Base-by-base conservation (phyloP, 2,888 invertebrate genomes). In the Gastracanthus pulcherrimus region DNA sequence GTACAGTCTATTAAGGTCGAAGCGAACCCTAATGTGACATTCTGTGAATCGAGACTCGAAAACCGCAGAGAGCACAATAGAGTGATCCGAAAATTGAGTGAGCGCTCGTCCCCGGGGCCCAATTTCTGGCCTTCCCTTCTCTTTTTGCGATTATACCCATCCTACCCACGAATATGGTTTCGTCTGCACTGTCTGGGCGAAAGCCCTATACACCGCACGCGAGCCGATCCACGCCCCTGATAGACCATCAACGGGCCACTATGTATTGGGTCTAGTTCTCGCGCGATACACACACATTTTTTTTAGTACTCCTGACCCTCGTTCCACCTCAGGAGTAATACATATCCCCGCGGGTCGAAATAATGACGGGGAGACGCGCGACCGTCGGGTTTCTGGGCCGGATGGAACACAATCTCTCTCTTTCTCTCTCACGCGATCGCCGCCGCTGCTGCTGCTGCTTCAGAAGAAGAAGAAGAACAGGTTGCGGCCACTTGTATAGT, bases 401-500 rank as follows among this genome's bases (percentile, higher is more conserved):
- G 77, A 78, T 78, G 77, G 67, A 60, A 51, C 71, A 26, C 41
- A 41, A n/a, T n/a, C n/a, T n/a, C n/a, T n/a, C n/a, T n/a, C n/a
- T n/a, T n/a, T n/a, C n/a, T n/a, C n/a, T n/a, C n/a, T n/a, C n/a
- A n/a, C n/a, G n/a, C n/a, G n/a, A n/a, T n/a, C 64, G 26, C 16
- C 67, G 55, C 19, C n/a, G n/a, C n/a, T n/a, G n/a, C n/a, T n/a
- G n/a, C n/a, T n/a, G n/a, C n/a, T n/a, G n/a, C n/a, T n/a, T 9
- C 16, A 38, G 48, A 34, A 64, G 34, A 51, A 75, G 66, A 38
- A 51, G 55, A 51, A 55, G 75, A 82, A 82, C 78, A 82, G 78
- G 75, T 78, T 75, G 75, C 64, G 60, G 67, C 66, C 71, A 71
- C 71, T 71, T 72, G 60, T 81, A 67, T 48, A 81, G 76, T 72